Conservation (phyloP, 2,888 invertebrate genomes). For the Pardosa pseudoannulata region DNA sequence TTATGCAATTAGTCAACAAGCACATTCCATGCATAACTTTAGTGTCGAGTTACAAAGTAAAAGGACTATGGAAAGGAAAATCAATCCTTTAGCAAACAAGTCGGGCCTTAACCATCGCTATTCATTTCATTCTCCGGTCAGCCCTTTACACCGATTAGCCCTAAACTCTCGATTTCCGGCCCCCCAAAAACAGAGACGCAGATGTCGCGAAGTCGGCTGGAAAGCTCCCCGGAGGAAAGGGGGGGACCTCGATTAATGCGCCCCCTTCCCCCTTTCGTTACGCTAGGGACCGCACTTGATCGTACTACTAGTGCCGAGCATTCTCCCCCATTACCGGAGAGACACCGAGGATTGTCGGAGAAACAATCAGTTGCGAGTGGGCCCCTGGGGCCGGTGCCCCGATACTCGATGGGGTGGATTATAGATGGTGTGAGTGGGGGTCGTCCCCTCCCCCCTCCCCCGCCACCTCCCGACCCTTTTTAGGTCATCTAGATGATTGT, state of each 20-base stretch:
- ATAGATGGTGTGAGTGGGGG: conserved; percentile 31
- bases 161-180: conserved; percentile 31
- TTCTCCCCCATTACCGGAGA: conserved; percentile 59
- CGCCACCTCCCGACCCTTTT: neutral
- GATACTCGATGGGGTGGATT: conserved; percentile 49
- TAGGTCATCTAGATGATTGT: conserved; percentile 71
- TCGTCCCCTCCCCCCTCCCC: too few relatives aligned
- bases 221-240: conserved; percentile 34
- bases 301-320: conserved; percentile 40
- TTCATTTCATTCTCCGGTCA: conserved; percentile 61
- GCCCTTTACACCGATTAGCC: conserved; percentile 51
- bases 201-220: conserved; percentile 64
- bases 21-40: too few relatives aligned
- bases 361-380: conserved; percentile 70
- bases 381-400: conserved; percentile 56
- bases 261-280: conserved; percentile 44
- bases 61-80: too few relatives aligned
- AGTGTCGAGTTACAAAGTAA: too few relatives aligned
- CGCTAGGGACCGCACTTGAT: conserved; percentile 41
- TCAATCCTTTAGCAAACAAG: neutral
- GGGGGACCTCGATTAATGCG: conserved; percentile 52
- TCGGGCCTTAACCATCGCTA: neutral
- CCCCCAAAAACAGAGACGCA: conserved; percentile 65
- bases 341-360: conserved; percentile 32
- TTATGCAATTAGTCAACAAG: too few relatives aligned